phyloP scores from a whole-genome alignment of 2,113 vertebrate species.

The Bos javanicus region DNA sequence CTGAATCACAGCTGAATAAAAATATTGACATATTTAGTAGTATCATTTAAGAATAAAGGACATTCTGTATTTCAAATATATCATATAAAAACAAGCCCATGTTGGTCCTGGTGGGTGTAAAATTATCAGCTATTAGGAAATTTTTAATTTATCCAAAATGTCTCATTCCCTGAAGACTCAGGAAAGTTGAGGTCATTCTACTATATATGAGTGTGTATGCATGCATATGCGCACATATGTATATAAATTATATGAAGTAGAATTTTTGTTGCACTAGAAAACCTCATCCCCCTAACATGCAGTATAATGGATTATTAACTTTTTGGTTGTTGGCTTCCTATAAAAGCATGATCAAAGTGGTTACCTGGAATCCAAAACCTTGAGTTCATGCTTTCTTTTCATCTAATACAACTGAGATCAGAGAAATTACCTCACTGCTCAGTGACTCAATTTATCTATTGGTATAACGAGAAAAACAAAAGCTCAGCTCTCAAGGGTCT shows the following conservation, averaged over 20 bases:
- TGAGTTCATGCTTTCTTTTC: conserved; percentile 48
- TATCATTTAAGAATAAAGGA: conserved; percentile 9
- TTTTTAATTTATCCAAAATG: conserved; percentile 1
- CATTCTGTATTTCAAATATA: conserved; percentile 22
- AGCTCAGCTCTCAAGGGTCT: conserved; percentile 49
- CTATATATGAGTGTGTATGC: background rate
- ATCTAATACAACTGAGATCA: background rate
- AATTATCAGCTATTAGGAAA: background rate
- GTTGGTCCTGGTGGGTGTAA: background rate
- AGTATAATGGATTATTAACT: conserved; percentile 26
- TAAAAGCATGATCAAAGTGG: conserved; percentile 42
- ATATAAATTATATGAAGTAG: conserved; percentile 2
- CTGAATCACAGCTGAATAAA: background rate
- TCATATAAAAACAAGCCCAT: background rate
- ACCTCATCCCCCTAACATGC: background rate
- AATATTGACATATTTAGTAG: background rate
- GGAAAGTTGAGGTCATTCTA: background rate
- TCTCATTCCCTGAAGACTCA: background rate
- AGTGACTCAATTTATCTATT: conserved; percentile 49
- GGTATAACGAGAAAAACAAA: conserved; percentile 55
- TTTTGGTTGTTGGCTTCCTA: conserved; percentile 35
- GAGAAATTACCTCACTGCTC: conserved; percentile 48
- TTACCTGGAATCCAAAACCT: conserved; percentile 49
- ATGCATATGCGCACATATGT: background rate
- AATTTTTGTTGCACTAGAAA: conserved; percentile 30